Conservation (phyloP, 2,797 vertebrate genomes). For the Oreonectes daqikongensis region DNA sequence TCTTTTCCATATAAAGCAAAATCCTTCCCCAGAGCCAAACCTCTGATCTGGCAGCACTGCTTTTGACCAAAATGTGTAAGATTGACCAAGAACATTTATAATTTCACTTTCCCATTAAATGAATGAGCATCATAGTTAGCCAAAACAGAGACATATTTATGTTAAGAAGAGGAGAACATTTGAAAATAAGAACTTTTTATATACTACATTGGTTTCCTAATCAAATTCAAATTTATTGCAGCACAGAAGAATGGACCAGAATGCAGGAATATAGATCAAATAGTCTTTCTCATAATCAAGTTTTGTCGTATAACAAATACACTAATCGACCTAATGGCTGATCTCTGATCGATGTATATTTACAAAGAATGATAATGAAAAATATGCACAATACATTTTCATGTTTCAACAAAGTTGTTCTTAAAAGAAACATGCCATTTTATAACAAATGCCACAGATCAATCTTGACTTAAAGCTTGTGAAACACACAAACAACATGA, state of each 20-base stretch:
- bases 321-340: too few relatives aligned
- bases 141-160: constrained; percentile 20
- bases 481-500: constrained; percentile 28
- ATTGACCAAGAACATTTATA: constrained; percentile 35
- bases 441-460: constrained; percentile 6
- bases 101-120: constrained; percentile 25
- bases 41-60: constrained; percentile 44
- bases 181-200: not conserved
- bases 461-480: not conserved
- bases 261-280: too few relatives aligned
- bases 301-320: too few relatives aligned
- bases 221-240: too few relatives aligned
- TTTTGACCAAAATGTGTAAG: constrained; percentile 48
- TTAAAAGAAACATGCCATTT: not conserved
- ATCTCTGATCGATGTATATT: too few relatives aligned
- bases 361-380: not conserved
- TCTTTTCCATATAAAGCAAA: constrained; percentile 52
- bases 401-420: not conserved
- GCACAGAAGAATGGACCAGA: too few relatives aligned
- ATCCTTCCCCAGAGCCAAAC: constrained; percentile 37
- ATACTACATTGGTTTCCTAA: too few relatives aligned
- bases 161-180: not conserved
- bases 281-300: too few relatives aligned
- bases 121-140: not conserved
- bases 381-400: not conserved